A percentile compares a stretch with the other conserved stretches of the same genome.
Evolutionary conservation across 1,140 invertebrate species (phyloP).

Genomic region (Muscidifurax raptorellus): DNA sequence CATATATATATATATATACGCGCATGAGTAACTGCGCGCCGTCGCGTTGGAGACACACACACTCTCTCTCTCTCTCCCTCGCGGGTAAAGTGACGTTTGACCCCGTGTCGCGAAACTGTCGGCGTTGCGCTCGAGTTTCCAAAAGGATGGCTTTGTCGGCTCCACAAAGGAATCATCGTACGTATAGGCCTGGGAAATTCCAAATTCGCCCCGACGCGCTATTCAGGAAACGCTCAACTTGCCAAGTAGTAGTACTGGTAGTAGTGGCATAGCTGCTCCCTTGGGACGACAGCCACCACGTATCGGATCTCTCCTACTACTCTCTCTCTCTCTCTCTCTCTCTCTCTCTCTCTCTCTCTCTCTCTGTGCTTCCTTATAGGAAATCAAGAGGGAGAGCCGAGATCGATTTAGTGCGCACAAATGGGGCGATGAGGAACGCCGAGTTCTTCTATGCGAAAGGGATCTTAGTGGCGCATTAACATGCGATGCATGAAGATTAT

Average conservation of each 20-base stretch:
- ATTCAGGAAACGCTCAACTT: not conserved
- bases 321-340: no score
- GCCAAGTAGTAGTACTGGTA: no score
- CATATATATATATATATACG: no score
- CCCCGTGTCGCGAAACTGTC: not conserved
- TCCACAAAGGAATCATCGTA: not conserved
- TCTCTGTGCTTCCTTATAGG: not conserved
- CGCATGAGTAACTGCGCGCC: no score
- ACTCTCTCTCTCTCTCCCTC: not conserved
- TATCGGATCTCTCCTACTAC: not conserved
- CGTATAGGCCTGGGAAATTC: not conserved
- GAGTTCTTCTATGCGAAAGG: not conserved
- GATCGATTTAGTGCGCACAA: not conserved
- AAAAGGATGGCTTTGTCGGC: not conserved
- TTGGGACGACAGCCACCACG: no score
- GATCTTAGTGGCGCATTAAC: not conserved
- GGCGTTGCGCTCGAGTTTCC: not conserved
- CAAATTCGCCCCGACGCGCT: not conserved
- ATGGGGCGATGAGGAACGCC: not conserved
- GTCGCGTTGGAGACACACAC: no score
- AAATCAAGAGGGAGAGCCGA: not conserved
- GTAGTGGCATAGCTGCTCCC: no score
- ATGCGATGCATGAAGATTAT: not conserved
- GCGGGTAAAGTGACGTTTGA: not conserved
- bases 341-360: no score